These are phyloP conservation scores for Tineola bisselliella DNA, from an alignment of 2,888 invertebrate species.

Conservation along the genomic window DNA sequence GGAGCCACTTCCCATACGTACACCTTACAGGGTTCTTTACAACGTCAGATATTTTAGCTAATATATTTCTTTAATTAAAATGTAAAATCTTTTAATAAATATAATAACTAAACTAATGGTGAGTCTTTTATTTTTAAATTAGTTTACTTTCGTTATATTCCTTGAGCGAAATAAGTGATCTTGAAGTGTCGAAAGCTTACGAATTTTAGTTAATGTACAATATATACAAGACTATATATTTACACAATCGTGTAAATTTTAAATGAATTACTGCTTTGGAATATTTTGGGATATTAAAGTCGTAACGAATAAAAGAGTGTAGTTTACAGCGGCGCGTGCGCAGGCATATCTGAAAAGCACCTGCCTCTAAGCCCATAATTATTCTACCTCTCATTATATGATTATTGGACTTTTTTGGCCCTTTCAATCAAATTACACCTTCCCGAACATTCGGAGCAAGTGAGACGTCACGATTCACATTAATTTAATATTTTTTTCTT, in stretches of 20 bases:
- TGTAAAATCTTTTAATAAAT: not conserved
- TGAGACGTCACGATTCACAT: constrained; percentile 64
- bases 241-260: too few relatives aligned
- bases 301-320: constrained; percentile 26
- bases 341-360: constrained; percentile 29
- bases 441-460: constrained; percentile 54
- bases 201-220: too few relatives aligned
- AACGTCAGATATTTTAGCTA: not conserved
- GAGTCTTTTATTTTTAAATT: too few relatives aligned
- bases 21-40: constrained; percentile 7
- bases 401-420: constrained; percentile 67
- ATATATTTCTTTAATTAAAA: too few relatives aligned
- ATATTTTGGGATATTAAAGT: not conserved
- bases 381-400: constrained; percentile 66
- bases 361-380: constrained; percentile 61
- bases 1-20: constrained; percentile 2
- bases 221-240: too few relatives aligned
- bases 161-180: too few relatives aligned
- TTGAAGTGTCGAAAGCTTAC: too few relatives aligned
- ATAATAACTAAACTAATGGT: not conserved
- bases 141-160: too few relatives aligned
- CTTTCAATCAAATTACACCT: constrained; percentile 70
- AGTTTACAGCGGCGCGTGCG: constrained; percentile 38
- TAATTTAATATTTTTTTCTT: constrained; percentile 27
- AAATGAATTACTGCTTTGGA: not conserved